Evolutionary conservation across 2,888 invertebrate species (phyloP).

Genomic region (Heliconius ethilla): DNA sequence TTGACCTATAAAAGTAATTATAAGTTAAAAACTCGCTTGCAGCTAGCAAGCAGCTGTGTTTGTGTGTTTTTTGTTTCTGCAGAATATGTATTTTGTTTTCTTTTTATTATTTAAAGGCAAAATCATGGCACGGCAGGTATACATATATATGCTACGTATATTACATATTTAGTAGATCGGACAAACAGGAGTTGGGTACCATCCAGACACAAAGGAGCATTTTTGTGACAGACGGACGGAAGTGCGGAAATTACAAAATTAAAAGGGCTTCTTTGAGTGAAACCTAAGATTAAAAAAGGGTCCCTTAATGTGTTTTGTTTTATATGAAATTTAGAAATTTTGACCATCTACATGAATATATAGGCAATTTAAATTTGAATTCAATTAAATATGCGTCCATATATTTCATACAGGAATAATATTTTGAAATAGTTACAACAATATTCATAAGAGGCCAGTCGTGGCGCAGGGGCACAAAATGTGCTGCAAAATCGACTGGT

Average conservation of each 20-base stretch:
- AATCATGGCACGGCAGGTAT: neutral
- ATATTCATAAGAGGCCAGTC: too few relatives aligned
- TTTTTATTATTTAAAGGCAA: neutral
- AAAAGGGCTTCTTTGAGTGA: constrained; percentile 42
- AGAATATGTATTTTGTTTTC: too few relatives aligned
- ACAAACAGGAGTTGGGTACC: constrained; percentile 7
- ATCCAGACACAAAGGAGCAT: constrained; percentile 35
- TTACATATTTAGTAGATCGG: neutral
- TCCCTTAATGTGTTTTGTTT: constrained; percentile 3
- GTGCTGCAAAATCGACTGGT: too few relatives aligned
- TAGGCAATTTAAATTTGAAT: neutral
- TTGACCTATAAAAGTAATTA: constrained; percentile 33
- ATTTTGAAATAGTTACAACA: too few relatives aligned
- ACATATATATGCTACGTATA: neutral
- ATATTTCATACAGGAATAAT: too few relatives aligned
- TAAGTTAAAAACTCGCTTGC: constrained; percentile 10
- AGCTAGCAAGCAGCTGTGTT: neutral
- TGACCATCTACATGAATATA: neutral
- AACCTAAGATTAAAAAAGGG: constrained; percentile 33
- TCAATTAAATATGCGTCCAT: too few relatives aligned
- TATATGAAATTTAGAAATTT: neutral
- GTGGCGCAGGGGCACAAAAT: too few relatives aligned
- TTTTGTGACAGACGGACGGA: constrained; percentile 43
- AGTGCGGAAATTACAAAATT: constrained; percentile 44
- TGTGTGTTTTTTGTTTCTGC: neutral